Base-by-base conservation (phyloP, 2,888 invertebrate species). In the Lamellibrachia columna region DNA sequence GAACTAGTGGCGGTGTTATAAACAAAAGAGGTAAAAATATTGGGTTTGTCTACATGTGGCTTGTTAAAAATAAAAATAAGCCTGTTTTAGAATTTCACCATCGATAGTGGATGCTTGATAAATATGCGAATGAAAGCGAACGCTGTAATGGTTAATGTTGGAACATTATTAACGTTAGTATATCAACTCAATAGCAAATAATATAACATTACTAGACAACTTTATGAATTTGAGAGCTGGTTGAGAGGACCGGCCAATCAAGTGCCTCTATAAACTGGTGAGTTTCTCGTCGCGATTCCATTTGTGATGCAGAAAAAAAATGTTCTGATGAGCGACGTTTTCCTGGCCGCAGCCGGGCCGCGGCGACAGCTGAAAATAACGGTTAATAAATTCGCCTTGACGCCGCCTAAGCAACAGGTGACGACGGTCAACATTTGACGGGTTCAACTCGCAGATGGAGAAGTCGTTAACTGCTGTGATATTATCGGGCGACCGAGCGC, bases 341-440 rank as follows among this genome's bases (percentile, higher is more conserved):
- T 75, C 75, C 22, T 22, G 75, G 75, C 4, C 75, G 22, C 75
- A 22, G 22, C 75, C 75, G 22, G 22, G 22, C 22, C 4, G 75
- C 75, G 75, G 3, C 15, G 75, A 75, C 75, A 75, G 75, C 75
- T 75, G 75, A 75, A n/a, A 75, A 75, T 75, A 75, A 75, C 75
- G 75, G 75, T 75, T 75, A 75, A 75, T 75, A 75, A 75, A 75
- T 75, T 75, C 75, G 75, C 75, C 75, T 75, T 75, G 75, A 75
- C 75, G 75, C 75, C 75, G 22, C 15, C 75, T 4, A 6, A 15
- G 75, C 75, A 75, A 75, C 75, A 75, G 75, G 75, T 75, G 75
- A 75, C 75, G 22, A 15, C 22, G 22, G 15, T 75, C 15, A 75
- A 75, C 75, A 22, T 75, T 75, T 75, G 75, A 75, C 75, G 75